phyloP scores from a whole-genome alignment of 2,888 invertebrate species.

The Brachylomia viminalis region DNA sequence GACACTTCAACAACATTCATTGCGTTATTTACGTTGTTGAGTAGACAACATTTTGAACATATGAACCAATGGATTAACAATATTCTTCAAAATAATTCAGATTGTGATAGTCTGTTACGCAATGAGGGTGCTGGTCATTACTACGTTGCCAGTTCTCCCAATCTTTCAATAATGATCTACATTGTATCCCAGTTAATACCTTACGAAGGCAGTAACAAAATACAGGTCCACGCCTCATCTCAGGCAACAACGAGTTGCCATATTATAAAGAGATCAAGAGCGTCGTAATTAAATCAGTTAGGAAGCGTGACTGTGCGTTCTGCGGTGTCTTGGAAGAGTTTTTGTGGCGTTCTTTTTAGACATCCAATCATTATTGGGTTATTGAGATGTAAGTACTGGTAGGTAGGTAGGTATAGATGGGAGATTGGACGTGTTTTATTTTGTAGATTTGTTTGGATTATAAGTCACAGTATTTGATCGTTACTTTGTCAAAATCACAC shows the following conservation, averaged over 20 bases:
- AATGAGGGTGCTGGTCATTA: too few species aligned
- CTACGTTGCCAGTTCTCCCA: neutral
- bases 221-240: slow-evolving; percentile 23
- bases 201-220: slow-evolving; percentile 10
- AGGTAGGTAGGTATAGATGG: neutral
- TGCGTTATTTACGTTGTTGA: too few species aligned
- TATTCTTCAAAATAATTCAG: too few species aligned
- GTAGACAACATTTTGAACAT: too few species aligned
- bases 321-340: slow-evolving; percentile 41
- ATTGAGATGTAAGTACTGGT: slow-evolving; percentile 51
- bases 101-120: too few species aligned
- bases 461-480: neutral
- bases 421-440: slow-evolving; percentile 37
- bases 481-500: too few species aligned
- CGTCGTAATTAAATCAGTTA: slow-evolving; percentile 69
- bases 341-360: slow-evolving; percentile 52
- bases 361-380: slow-evolving; percentile 61
- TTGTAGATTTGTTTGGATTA: slow-evolving; percentile 23
- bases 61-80: too few species aligned
- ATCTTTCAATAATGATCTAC: slow-evolving; percentile 14
- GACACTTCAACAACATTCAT: too few species aligned
- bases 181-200: neutral
- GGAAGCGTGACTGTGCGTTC: slow-evolving; percentile 57
- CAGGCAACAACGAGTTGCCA: slow-evolving; percentile 48
- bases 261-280: slow-evolving; percentile 68